phyloP scores from a whole-genome alignment of 2,888 invertebrate species.

The Torymus tubicola region DNA sequence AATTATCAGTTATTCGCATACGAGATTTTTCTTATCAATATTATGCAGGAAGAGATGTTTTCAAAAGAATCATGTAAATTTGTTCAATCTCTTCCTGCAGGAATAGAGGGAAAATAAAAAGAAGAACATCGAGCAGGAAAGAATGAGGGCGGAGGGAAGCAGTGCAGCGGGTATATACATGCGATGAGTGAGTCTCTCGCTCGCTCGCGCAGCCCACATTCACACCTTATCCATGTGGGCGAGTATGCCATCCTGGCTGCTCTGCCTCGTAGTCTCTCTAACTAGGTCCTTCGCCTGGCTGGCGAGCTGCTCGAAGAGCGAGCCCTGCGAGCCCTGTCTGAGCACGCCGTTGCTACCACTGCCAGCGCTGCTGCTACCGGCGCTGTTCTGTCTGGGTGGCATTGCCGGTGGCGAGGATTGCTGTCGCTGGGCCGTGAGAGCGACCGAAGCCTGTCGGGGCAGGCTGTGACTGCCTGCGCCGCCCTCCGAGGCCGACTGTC shows the following conservation, averaged over 20 bases:
- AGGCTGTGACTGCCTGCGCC: slow-evolving; percentile 63
- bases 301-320: slow-evolving; percentile 91
- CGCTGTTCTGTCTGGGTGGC: slow-evolving; percentile 64
- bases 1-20: too few relatives aligned
- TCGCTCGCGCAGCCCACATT: background rate
- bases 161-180: too few relatives aligned
- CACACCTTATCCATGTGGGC: slow-evolving; percentile 93
- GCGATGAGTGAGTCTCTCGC: too few relatives aligned
- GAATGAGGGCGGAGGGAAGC: too few relatives aligned
- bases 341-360: slow-evolving; percentile 64
- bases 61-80: too few relatives aligned
- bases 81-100: too few relatives aligned
- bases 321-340: slow-evolving; percentile 89
- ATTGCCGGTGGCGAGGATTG: slow-evolving; percentile 51
- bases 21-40: too few relatives aligned
- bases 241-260: slow-evolving; percentile 91
- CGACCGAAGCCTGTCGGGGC: slow-evolving; percentile 61
- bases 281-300: slow-evolving; percentile 93
- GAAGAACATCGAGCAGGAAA: too few relatives aligned
- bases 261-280: slow-evolving; percentile 90
- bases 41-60: too few relatives aligned
- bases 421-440: slow-evolving; percentile 53
- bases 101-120: too few relatives aligned
- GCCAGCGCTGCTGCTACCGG: slow-evolving; percentile 61
- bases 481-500: slow-evolving; percentile 63